A percentile compares a stretch with the other conserved stretches of the same genome.
These are phyloP conservation scores for Hyperoplus lanceolatus DNA, from an alignment of 2,797 vertebrate genomes.

Conservation along the genomic window DNA sequence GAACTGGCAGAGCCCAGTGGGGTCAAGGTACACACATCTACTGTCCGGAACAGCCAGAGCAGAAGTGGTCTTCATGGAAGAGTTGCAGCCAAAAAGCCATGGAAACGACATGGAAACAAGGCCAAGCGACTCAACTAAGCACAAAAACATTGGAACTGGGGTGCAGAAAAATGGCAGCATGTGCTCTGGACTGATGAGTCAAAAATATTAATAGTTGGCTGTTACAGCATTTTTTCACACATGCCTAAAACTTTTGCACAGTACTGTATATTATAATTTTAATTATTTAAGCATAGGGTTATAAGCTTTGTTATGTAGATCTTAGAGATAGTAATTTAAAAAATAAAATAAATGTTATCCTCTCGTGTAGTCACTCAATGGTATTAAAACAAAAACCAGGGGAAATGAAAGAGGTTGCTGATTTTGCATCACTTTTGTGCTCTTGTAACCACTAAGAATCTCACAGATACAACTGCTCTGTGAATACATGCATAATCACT, in stretches of 20 bases:
- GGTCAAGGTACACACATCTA: no score
- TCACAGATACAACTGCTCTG: slow-evolving; percentile 41
- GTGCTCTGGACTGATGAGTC: slow-evolving; percentile 35
- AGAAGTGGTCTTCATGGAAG: background rate
- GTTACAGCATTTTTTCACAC: background rate
- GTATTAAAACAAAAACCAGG: background rate
- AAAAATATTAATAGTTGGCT: background rate
- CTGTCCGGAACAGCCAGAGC: no score
- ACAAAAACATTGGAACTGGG: slow-evolving; percentile 43
- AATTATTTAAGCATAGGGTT: no score
- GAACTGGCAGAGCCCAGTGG: no score
- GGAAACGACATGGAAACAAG: slow-evolving; percentile 50
- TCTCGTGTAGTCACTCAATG: background rate
- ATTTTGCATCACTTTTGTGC: slow-evolving; percentile 15
- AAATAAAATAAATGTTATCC: no score
- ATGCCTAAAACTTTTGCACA: no score
- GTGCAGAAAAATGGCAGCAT: slow-evolving; percentile 51
- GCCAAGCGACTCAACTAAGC: slow-evolving; percentile 41
- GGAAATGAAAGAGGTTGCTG: slow-evolving; percentile 7
- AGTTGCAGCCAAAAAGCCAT: slow-evolving; percentile 35
- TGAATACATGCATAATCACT: slow-evolving; percentile 64
- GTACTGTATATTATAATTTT: no score
- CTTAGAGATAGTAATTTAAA: no score
- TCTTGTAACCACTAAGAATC: slow-evolving; percentile 23
- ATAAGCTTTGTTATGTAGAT: no score